Percentiles rank a stretch among this genome's conserved stretches.
Evolutionary conservation across 1,140 invertebrate genomes (phyloP).

Genomic region (Euwallacea fornicatus): DNA sequence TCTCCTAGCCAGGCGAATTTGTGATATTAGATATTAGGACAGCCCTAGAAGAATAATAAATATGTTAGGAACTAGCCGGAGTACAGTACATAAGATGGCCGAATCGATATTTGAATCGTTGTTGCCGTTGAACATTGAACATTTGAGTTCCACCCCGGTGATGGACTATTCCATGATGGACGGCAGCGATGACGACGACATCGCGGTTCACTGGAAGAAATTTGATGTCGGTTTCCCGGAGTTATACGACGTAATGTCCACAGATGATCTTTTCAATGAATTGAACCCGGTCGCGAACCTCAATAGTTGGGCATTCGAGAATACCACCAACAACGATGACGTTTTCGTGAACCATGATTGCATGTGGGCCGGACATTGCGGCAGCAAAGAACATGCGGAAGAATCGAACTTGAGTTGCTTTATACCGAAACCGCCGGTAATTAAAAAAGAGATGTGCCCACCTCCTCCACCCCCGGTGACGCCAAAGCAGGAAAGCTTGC

Average conservation of each 20-base stretch:
- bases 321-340: background rate
- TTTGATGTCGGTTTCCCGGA: background rate
- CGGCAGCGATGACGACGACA: too few species aligned
- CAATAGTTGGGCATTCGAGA: too few species aligned
- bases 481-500: conserved; percentile 39
- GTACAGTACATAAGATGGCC: background rate
- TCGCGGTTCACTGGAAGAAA: background rate
- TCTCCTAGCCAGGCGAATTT: conserved; percentile 48
- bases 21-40: conserved; percentile 50
- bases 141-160: conserved; percentile 5
- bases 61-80: too few species aligned
- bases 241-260: conserved; percentile 19
- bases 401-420: conserved; percentile 42
- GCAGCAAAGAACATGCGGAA: conserved; percentile 55
- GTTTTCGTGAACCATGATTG: conserved; percentile 62
- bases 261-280: conserved; percentile 35
- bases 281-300: conserved; percentile 1
- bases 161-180: background rate
- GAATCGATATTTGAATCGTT: conserved; percentile 32
- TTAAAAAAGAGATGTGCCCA: conserved; percentile 26
- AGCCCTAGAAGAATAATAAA: too few species aligned
- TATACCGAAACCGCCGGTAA: conserved; percentile 34
- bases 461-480: conserved; percentile 10
- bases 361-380: conserved; percentile 68
- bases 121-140: conserved; percentile 11